phyloP scores from a whole-genome alignment of 2,113 vertebrate genomes.

The Mungos mungo region DNA sequence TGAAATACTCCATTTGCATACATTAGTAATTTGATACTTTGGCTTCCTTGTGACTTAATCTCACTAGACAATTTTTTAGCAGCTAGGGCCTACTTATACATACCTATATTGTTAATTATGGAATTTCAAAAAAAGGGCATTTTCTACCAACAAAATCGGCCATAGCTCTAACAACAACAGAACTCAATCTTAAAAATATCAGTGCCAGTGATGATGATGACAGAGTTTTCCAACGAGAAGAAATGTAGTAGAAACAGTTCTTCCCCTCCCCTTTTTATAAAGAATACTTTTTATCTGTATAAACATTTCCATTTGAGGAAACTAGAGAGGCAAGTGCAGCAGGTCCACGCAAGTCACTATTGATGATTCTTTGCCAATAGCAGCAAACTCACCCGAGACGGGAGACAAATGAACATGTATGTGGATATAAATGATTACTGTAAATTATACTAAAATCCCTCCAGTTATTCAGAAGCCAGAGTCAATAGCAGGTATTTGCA shows the following conservation, averaged over 20 bases:
- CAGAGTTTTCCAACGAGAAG: conserved; percentile 11
- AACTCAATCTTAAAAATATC: neutral
- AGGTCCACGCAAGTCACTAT: neutral
- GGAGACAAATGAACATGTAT: neutral
- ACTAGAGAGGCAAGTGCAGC: neutral
- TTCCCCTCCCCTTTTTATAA: neutral
- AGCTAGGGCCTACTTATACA: neutral
- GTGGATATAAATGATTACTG: neutral
- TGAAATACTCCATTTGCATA: conserved; percentile 16
- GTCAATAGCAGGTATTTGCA: neutral
- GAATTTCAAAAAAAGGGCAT: conserved; percentile 29
- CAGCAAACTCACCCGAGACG: neutral
- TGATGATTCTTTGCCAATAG: neutral
- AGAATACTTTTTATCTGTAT: conserved; percentile 20
- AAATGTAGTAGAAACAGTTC: neutral
- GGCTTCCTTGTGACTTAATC: conserved; percentile 56
- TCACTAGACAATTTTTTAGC: conserved; percentile 30
- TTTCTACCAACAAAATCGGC: conserved; percentile 36
- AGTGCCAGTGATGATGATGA: neutral
- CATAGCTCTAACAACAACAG: neutral
- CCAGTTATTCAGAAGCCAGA: neutral
- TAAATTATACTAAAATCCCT: neutral
- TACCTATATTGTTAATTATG: conserved; percentile 33
- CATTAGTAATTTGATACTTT: neutral
- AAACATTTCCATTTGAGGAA: conserved; percentile 8